A percentile compares a stretch with the other conserved stretches of the same genome.
phyloP scores from a whole-genome alignment of 2,113 vertebrate genomes.

The Sinocyclocheilus grahami region DNA sequence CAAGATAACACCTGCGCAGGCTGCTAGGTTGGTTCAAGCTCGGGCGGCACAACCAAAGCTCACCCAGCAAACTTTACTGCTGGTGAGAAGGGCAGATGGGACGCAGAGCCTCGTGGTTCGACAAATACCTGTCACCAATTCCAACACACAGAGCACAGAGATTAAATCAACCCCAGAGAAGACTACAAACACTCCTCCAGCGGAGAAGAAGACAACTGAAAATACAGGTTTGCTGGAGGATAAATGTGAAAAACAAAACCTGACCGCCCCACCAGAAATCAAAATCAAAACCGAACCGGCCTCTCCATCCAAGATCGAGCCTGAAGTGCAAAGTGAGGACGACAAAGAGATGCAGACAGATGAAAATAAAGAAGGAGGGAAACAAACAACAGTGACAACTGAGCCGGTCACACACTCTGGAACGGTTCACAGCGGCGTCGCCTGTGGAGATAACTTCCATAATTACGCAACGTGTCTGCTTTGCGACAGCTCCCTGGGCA shows the following conservation, averaged over 20 bases:
- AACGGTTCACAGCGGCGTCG: conserved; percentile 44
- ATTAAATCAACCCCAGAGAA: conserved; percentile 28
- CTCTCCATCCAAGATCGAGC: conserved; percentile 23
- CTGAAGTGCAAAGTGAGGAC: conserved; percentile 71
- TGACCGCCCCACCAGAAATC: not conserved
- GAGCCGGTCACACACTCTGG: conserved; percentile 10
- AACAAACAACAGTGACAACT: not conserved
- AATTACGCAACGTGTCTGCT: conserved; percentile 85
- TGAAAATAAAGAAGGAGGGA: not conserved
- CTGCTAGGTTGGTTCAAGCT: conserved; percentile 40
- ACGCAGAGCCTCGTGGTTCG: conserved; percentile 43
- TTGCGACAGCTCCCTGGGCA: conserved; percentile 86
- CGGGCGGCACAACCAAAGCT: conserved; percentile 33
- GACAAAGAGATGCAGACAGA: conserved; percentile 70
- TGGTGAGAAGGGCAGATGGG: conserved; percentile 42
- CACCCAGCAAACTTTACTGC: conserved; percentile 46
- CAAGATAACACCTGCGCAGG: conserved; percentile 42
- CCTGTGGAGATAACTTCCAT: conserved; percentile 56
- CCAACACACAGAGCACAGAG: conserved; percentile 5
- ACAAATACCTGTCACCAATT: conserved; percentile 35
- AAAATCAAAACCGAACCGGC: conserved; percentile 45
- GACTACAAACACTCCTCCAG: not conserved
- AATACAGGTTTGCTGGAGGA: conserved; percentile 71
- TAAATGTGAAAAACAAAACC: conserved; percentile 20
- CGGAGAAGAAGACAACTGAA: conserved; percentile 79